Percentiles rank a stretch among this genome's conserved stretches.
Conservation (phyloP, 2,888 invertebrate genomes). For the Phyllotreta striolata region DNA sequence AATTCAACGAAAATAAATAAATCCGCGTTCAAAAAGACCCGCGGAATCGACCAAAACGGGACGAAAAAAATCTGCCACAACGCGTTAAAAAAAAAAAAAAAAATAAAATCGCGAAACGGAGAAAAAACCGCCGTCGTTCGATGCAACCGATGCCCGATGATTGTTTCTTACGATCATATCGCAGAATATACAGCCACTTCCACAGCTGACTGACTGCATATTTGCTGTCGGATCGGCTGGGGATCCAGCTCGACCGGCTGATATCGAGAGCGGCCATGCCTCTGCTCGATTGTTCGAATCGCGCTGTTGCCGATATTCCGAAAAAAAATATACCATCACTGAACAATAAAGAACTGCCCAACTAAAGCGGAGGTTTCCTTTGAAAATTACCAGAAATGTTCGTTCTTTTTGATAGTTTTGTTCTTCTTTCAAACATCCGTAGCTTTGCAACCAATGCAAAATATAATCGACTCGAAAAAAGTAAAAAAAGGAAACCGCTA, state of each 20-base stretch:
- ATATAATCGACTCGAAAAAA: too few relatives aligned
- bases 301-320: neutral
- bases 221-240: conserved; percentile 34
- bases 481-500: too few relatives aligned
- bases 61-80: neutral
- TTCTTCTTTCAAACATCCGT: too few relatives aligned
- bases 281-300: neutral
- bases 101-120: conserved; percentile 7
- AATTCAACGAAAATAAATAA: conserved; percentile 14
- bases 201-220: conserved; percentile 33
- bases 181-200: conserved; percentile 37
- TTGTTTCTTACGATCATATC: conserved; percentile 34
- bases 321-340: too few relatives aligned
- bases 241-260: conserved; percentile 3
- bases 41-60: neutral
- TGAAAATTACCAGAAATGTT: too few relatives aligned
- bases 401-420: too few relatives aligned
- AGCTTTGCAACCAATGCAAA: too few relatives aligned
- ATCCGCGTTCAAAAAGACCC: conserved; percentile 8
- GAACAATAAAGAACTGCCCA: too few relatives aligned
- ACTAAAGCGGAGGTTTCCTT: too few relatives aligned
- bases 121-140: neutral
- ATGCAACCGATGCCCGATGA: conserved; percentile 29
- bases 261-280: conserved; percentile 12
- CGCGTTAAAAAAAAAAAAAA: conserved; percentile 24